Conservation (phyloP, 2,888 invertebrate genomes). For the Netelia virgata region DNA sequence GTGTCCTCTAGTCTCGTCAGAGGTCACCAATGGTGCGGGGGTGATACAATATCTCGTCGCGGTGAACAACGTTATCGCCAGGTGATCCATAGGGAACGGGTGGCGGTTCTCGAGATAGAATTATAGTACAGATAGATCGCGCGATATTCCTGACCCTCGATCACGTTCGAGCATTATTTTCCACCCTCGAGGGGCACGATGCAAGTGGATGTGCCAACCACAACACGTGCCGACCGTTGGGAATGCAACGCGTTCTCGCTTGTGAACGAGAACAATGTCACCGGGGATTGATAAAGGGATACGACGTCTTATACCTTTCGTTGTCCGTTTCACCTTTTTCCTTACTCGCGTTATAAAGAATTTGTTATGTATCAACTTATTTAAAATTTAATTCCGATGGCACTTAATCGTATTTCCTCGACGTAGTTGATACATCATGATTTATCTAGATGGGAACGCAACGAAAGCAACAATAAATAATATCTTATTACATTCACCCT, state of each 20-base stretch:
- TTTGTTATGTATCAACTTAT: no score
- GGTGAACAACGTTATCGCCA: slow-evolving; percentile 62
- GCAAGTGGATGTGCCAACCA: slow-evolving; percentile 45
- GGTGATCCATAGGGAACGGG: slow-evolving; percentile 39
- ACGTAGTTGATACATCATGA: no score
- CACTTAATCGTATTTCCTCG: no score
- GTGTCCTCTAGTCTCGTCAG: slow-evolving; percentile 13
- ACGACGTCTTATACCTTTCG: background rate
- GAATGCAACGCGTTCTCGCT: background rate
- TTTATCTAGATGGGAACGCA: no score
- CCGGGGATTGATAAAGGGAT: slow-evolving; percentile 48
- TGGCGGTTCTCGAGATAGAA: slow-evolving; percentile 43
- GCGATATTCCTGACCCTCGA: slow-evolving; percentile 63
- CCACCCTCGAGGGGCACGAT: slow-evolving; percentile 20
- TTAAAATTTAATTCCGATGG: no score
- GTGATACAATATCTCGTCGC: slow-evolving; percentile 56
- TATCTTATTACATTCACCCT: no score
- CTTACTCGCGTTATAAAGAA: no score
- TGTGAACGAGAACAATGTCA: slow-evolving; percentile 46
- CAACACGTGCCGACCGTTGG: slow-evolving; percentile 37
- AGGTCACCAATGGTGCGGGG: slow-evolving; percentile 29
- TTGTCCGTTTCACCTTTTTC: no score
- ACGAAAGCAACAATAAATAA: no score
- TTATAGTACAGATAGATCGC: slow-evolving; percentile 57
- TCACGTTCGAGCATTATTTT: slow-evolving; percentile 68